Evolutionary conservation across 2,113 vertebrate species (phyloP), one percentile per base, ranked within the genome.

Genomic region (Orcinus orca): DNA sequence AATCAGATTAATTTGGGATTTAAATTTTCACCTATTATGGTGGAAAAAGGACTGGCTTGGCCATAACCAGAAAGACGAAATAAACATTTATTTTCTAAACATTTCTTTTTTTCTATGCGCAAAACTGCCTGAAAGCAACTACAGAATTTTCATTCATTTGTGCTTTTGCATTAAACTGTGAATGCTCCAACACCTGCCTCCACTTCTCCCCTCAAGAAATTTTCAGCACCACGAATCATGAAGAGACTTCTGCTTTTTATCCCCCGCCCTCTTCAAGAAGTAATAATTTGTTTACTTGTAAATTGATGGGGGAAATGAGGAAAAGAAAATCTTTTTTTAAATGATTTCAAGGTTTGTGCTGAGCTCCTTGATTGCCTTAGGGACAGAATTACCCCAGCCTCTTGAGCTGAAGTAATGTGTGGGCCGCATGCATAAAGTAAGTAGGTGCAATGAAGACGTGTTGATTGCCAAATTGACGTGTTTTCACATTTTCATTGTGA

Each of bases 1-100:
- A 99, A 99, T 99, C 99, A 62, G 99, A 99, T 99, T 99, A 99
- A 99, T 98, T 98, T 97, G 98, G 98, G 93, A 97, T 97, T 97
- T 97, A 94, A 82, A 89, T 98, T 98, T 98, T 98, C 94, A 98
- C 93, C 97, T 96, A 62, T 97, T 97, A 97, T 81, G 98, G 97
- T 98, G 98, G 98, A 98, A 99, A 98, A 99, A 98, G 99, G 99
- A 99, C 99, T 99, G 98, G 97, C 98, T 98, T 98, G 98, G 98
- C 98, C 98, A 98, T 97, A 98, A 97, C 98, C 98, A 98, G 98
- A 98, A 98, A 98, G 98, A 98, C 98, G 96, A 99, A 99, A 97
- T 98, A 98, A 98, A 98, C 98, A 98, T 98, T 98, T 98, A 98
- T 99, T 99, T 99, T 99, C 98, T 99, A 99, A 99, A 98, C 98